These are phyloP conservation scores for Chrysomela aeneicollis DNA, from an alignment of 2,888 invertebrate genomes.

Conservation along the genomic window DNA sequence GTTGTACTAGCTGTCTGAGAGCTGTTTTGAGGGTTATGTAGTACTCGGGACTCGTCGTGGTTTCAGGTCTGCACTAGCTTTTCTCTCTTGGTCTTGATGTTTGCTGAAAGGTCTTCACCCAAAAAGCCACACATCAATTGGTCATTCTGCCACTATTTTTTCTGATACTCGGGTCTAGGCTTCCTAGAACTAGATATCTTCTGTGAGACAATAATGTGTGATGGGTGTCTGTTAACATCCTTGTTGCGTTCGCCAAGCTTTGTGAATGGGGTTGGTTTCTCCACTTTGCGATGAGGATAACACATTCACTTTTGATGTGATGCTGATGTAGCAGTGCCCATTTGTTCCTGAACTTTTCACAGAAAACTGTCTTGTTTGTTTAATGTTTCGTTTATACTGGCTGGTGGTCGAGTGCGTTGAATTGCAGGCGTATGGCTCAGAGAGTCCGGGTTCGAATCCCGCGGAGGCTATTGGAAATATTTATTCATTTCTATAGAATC, in stretches of 20 bases:
- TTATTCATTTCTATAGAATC: no score
- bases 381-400: background rate
- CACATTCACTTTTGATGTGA: background rate
- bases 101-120: slow-evolving; percentile 10
- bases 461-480: no score
- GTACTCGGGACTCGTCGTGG: background rate
- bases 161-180: slow-evolving; percentile 1
- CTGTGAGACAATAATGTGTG: slow-evolving; percentile 6
- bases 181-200: background rate
- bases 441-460: no score
- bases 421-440: no score
- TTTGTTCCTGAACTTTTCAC: no score
- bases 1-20: background rate
- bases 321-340: background rate
- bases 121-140: slow-evolving; percentile 15
- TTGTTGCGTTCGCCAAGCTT: no score
- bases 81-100: slow-evolving; percentile 12
- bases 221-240: slow-evolving; percentile 1
- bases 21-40: background rate
- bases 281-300: background rate
- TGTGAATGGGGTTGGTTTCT: background rate
- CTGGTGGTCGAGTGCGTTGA: background rate
- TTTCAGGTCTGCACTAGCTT: slow-evolving; percentile 68
- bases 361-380: no score
- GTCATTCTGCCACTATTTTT: slow-evolving; percentile 13